Evolutionary conservation across 1,140 invertebrate species (phyloP), one percentile per base, ranked within the genome.

Genomic region (Eulimnadia texana): DNA sequence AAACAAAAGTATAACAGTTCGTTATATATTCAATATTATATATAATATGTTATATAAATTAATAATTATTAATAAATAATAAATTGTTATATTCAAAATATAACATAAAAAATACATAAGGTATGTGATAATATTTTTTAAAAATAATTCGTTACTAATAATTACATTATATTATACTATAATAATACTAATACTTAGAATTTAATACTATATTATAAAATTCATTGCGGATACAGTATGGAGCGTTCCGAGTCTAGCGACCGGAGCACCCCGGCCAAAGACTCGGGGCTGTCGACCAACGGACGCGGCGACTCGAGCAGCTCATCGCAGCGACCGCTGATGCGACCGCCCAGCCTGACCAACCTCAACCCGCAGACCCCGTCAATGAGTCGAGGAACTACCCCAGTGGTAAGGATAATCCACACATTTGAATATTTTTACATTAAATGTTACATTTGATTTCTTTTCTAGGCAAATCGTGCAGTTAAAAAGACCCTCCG

Each of bases 241-340:
- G 61, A 58, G 49, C 33, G 61, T 19, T 59, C 54, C 13, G 61
- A 63, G 22, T 63, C 54, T 16, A 50, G 24, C 23, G 42, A 54
- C 28, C 50, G 49, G 11, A 27, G 47, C 11, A 52, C 50, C 0
- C 29, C 47, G 2, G 13, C 62, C 13, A 50, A 53, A 22, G 42
- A 55, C 19, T 24, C 24, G 20, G 20, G n/a, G 2, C 29, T 23
- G 22, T 25, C 24, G 3, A 19, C 60, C 27, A 56, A 28, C n/a
- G 25, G 33, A 42, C 33, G 33, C 33, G 33, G 33, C 16, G 33
- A 42, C 6, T 42, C 33, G 33, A 42, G 33, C n/a, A n/a, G n/a
- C 33, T 65, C 64, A 27, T 57, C 58, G 6, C 64, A 65, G 28
- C 50, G 64, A 60, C 66, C 66, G 24, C 56, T 67, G 3, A 57